Evolutionary conservation across 2,888 invertebrate genomes (phyloP), one percentile per base, ranked within the genome.

Genomic region (Temnothorax rugatulus): DNA sequence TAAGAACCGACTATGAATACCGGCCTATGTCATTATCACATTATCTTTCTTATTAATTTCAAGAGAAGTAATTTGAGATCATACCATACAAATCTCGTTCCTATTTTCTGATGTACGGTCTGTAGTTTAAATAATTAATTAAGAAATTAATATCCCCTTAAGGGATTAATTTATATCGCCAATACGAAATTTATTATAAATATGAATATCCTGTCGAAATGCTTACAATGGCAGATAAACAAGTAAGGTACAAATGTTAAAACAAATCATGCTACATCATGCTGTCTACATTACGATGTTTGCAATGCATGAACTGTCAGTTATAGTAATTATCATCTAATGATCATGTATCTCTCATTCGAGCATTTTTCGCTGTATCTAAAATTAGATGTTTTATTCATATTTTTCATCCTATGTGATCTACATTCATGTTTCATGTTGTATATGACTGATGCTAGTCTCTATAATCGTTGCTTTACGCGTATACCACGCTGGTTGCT

Each of bases 151-250:
- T 69, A 8, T 41, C 8, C 25, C 18, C 15, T 50, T 38, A 64
- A 34, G 34, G n/a, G 7, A 52, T 57, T 52, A 68, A 68, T 44
- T 66, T 41, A 21, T 47, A 21, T 79, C 4, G 1, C 8, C 25
- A 52, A 69, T 38, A 47, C 5, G 21, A 50, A 54, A 81, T 81
- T 74, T 44, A 68, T 90, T 90, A 90, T 90, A 89, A 84, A 88
- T 90, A 74, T 82, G 71, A 83, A 85, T 91, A 85, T 92, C 93
- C 86, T 92, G 86, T 90, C 90, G 82, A 91, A 91, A 93, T 88
- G 93, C 93, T 90, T 88, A 88, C 91, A 73, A 90, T 90, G 92
- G 93, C 93, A 92, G 94, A 89, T 92, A 88, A 87, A 89, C 88
- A 90, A 93, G 89, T 92, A 92, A 93, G 93, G 92, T 93, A 93